These are phyloP conservation scores for Drosophila niveifrons DNA, from an alignment of 2,888 invertebrate genomes.

Conservation along the genomic window DNA sequence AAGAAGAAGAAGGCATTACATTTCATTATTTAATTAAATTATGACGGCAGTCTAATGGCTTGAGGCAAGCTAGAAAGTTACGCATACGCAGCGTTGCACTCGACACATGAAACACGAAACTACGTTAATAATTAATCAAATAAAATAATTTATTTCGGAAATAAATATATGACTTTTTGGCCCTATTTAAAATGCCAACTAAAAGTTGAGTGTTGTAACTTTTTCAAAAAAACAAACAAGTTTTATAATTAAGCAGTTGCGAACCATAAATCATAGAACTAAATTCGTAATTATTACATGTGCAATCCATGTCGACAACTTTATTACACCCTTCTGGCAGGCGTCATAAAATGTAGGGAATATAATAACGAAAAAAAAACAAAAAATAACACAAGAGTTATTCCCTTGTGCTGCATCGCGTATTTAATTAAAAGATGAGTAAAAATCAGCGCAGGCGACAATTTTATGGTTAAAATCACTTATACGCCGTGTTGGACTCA, in stretches of 20 bases:
- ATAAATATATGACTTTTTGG: background rate
- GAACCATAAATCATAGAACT: background rate
- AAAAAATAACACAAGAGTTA: background rate
- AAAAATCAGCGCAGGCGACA: slow-evolving; percentile 39
- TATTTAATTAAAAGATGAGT: slow-evolving; percentile 60
- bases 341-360: background rate
- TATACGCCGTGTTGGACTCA: slow-evolving; percentile 69
- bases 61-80: slow-evolving; percentile 13
- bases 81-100: slow-evolving; percentile 16
- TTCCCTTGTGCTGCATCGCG: background rate
- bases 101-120: background rate
- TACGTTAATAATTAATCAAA: background rate
- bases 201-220: background rate
- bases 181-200: background rate
- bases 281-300: background rate
- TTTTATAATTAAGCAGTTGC: slow-evolving; percentile 2
- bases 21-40: slow-evolving; percentile 47
- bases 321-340: background rate
- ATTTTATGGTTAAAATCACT: slow-evolving; percentile 66
- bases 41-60: slow-evolving; percentile 35
- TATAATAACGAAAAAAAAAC: background rate
- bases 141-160: background rate
- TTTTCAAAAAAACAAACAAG: background rate
- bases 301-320: background rate
- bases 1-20: slow-evolving; percentile 30